A percentile compares a stretch with the other conserved stretches of the same genome.
These are phyloP conservation scores for Julus scandinavius DNA, from an alignment of 2,888 invertebrate species.

Conservation along the genomic window DNA sequence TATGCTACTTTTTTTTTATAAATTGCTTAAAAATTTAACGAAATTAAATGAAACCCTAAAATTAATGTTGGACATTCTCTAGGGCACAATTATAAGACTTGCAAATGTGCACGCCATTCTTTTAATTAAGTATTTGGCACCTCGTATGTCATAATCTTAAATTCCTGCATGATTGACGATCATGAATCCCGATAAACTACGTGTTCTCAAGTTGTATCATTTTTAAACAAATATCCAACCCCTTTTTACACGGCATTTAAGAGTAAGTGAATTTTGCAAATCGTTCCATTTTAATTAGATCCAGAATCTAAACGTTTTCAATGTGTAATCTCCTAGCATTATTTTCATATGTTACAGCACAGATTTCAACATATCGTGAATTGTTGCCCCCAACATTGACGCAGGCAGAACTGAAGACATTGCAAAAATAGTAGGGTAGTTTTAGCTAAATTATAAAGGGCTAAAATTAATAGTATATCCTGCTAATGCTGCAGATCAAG, in stretches of 20 bases:
- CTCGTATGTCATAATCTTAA: background rate
- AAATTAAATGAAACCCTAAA: too few species aligned
- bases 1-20: too few species aligned
- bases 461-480: background rate
- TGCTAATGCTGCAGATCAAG: slow-evolving; percentile 1
- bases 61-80: too few species aligned
- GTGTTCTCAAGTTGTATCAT: background rate
- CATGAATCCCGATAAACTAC: background rate
- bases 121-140: background rate
- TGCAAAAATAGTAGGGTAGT: background rate
- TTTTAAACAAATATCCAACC: background rate
- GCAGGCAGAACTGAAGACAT: background rate
- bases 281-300: background rate
- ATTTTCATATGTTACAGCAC: too few species aligned
- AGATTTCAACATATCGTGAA: background rate
- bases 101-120: background rate
- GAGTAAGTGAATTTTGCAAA: background rate
- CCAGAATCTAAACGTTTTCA: too few species aligned
- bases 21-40: too few species aligned
- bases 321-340: background rate
- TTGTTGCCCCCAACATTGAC: background rate
- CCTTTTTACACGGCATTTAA: background rate
- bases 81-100: background rate
- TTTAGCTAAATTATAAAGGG: background rate
- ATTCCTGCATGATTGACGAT: background rate